Evolutionary conservation across 2,113 vertebrate genomes (phyloP).

Genomic region (Atlantisia rogersi): DNA sequence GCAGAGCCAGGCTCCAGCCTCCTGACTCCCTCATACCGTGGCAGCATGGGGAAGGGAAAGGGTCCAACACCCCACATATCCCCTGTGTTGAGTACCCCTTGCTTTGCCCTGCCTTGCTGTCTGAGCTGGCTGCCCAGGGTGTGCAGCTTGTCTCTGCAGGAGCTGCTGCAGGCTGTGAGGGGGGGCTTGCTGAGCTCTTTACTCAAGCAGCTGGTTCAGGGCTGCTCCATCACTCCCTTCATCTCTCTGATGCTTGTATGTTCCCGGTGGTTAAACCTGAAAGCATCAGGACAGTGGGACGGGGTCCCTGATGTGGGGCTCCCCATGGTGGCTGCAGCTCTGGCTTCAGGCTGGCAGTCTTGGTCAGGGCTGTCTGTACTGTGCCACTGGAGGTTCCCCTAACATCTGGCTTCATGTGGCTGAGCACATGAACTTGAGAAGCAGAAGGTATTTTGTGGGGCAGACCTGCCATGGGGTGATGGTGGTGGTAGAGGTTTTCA

Average conservation of each 20-base stretch:
- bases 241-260: not conserved
- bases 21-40: too few relatives aligned
- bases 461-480: not conserved
- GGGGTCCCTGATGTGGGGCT: not conserved
- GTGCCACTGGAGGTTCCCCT: not conserved
- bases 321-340: not conserved
- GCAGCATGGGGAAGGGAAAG: not conserved
- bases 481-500: not conserved
- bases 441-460: not conserved
- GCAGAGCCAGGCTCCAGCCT: too few relatives aligned
- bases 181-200: not conserved
- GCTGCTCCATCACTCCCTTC: not conserved
- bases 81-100: not conserved
- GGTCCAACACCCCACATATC: not conserved
- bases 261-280: not conserved
- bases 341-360: not conserved
- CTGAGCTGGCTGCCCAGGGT: not conserved
- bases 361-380: not conserved
- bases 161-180: not conserved
- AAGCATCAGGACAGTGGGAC: not conserved
- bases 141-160: not conserved
- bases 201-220: not conserved
- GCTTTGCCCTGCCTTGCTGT: not conserved
- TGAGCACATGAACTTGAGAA: accelerated
- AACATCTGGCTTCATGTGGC: not conserved